Base-by-base conservation (phyloP, 2,113 vertebrate species). In the Bambusicola thoracicus region DNA sequence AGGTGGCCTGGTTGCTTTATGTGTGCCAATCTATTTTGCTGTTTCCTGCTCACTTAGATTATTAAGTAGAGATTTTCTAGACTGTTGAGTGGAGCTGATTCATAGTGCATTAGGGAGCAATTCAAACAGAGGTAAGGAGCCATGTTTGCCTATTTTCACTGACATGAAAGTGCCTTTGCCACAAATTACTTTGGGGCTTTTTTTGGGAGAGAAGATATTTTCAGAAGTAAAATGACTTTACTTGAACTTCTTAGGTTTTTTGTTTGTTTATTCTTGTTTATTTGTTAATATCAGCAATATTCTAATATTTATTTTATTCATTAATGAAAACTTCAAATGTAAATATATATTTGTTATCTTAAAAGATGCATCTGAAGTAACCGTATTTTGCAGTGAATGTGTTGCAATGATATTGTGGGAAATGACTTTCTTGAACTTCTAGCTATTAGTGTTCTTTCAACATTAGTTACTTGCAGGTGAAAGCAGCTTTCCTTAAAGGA, bases 81-180 rank as follows among this genome's bases (percentile, higher is more conserved):
- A 63, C 68, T 6, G 5, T 18, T 70, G 90, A 91, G 90, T 55
- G 51, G 76, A 78, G 76, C 38, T 87, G 82, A 94, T 87, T 95
- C 87, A 85, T 30, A 61, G 75, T 36, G 46, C 95, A 85, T 82
- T 89, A 87, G 65, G 59, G 68, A 96, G 72, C 75, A 70, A 92
- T 91, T 92, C 79, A 76, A 85, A 93, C 41, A 72, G 79, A 84
- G 81, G n/a, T 40, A 81, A 92, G 72, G 84, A 91, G 34, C 8
- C 59, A 46, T 74, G 82, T 93, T 79, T 66, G 1, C 55, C 72
- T 51, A 19, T 85, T 94, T 85, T 74, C 40, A 41, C 66, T 80
- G 43, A 84, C 38, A 63, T n/a, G 44, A 59, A 89, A 87, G 49
- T 63, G 55, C 55, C 40, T 61, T 91, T 70, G 38, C 44, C 82